phyloP scores from a whole-genome alignment of 2,113 vertebrate species.

The Calyptomena viridis region DNA sequence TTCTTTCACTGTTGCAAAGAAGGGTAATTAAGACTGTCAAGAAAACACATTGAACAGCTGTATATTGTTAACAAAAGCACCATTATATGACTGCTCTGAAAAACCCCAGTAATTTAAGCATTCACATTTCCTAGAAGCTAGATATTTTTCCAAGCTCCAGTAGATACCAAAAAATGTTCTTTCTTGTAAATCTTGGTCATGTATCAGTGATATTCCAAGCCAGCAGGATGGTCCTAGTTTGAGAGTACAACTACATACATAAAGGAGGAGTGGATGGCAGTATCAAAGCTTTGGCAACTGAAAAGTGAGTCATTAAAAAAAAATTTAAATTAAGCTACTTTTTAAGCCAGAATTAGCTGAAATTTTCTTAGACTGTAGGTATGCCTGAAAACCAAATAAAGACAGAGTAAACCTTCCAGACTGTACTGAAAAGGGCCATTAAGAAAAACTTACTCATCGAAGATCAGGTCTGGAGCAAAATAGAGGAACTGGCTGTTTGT shows the following conservation, averaged over 20 bases:
- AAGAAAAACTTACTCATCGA: slow-evolving; percentile 92
- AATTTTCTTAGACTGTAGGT: slow-evolving; percentile 23
- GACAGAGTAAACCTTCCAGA: slow-evolving; percentile 24
- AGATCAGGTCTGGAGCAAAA: slow-evolving; percentile 98
- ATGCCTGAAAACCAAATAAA: slow-evolving; percentile 37
- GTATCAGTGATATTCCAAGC: slow-evolving; percentile 21
- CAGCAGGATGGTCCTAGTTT: slow-evolving; percentile 41
- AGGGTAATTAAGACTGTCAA: slow-evolving; percentile 72
- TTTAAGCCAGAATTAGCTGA: not conserved
- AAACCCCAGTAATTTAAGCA: slow-evolving; percentile 40
- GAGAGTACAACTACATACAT: slow-evolving; percentile 26
- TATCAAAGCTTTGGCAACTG: not conserved
- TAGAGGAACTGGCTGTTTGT: slow-evolving; percentile 98
- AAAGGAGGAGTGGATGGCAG: not conserved
- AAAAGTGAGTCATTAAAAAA: not conserved
- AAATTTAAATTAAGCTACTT: not conserved
- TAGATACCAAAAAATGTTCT: slow-evolving; percentile 39
- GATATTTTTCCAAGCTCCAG: slow-evolving; percentile 40
- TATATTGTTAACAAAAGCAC: slow-evolving; percentile 72
- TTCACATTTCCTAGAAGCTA: slow-evolving; percentile 66
- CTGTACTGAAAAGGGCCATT: slow-evolving; percentile 39
- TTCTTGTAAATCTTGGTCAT: slow-evolving; percentile 41
- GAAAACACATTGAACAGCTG: slow-evolving; percentile 67
- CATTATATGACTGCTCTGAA: slow-evolving; percentile 31
- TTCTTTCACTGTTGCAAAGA: slow-evolving; percentile 66